A percentile compares a stretch with the other conserved stretches of the same genome.
phyloP scores from a whole-genome alignment of 1,140 invertebrate species.

The Cherax quadricarinatus region DNA sequence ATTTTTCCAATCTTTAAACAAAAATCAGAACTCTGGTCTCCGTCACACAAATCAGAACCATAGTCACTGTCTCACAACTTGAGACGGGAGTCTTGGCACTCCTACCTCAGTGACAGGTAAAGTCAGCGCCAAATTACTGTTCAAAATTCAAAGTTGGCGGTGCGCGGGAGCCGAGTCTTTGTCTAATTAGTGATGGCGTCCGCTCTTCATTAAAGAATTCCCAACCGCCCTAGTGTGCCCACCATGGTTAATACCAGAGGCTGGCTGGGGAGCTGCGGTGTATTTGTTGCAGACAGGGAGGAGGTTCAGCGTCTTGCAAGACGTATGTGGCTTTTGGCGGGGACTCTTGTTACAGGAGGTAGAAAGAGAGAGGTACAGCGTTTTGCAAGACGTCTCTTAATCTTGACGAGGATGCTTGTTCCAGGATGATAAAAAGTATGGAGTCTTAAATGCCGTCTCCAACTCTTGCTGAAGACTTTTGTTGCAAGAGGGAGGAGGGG shows the following conservation, averaged over 20 bases:
- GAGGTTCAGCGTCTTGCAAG: background rate
- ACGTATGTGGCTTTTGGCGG: background rate
- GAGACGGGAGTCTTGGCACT: background rate
- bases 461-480: too few species aligned
- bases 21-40: background rate
- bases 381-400: too few species aligned
- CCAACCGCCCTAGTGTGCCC: slow-evolving; percentile 53
- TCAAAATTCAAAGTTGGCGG: slow-evolving; percentile 67
- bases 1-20: too few species aligned
- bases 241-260: slow-evolving; percentile 41
- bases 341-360: too few species aligned
- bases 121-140: slow-evolving; percentile 44
- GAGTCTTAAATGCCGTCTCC: too few species aligned
- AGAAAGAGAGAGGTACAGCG: too few species aligned
- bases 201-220: slow-evolving; percentile 72
- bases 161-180: slow-evolving; percentile 62
- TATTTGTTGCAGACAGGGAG: background rate
- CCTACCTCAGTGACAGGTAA: background rate
- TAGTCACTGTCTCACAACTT: too few species aligned
- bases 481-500: too few species aligned
- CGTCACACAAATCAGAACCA: background rate
- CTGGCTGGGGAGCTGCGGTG: background rate
- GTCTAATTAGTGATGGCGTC: slow-evolving; percentile 69
- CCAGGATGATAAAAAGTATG: too few species aligned
- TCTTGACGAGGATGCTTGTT: too few species aligned